Evolutionary conservation across 1,140 invertebrate species (phyloP).

Genomic region (Arion vulgaris): DNA sequence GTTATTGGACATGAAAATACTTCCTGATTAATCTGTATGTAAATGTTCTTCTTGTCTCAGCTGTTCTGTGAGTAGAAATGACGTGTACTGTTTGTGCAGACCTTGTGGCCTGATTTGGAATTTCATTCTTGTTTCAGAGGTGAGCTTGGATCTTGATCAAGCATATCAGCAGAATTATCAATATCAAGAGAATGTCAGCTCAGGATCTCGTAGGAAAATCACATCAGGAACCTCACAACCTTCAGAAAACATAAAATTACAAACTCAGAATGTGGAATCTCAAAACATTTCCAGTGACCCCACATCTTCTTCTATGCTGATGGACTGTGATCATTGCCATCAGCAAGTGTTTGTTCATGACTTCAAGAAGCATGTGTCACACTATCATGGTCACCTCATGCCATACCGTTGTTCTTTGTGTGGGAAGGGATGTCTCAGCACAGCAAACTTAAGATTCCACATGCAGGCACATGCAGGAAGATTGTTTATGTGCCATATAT

Average conservation of each 20-base stretch:
- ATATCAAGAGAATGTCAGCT: not conserved
- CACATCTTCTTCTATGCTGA: slow-evolving; percentile 5
- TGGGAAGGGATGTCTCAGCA: slow-evolving; percentile 19
- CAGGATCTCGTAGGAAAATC: not conserved
- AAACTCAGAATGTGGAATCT: not conserved
- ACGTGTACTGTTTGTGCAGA: not conserved
- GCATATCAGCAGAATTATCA: not conserved
- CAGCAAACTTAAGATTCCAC: slow-evolving; percentile 6
- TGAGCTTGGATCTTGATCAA: not conserved
- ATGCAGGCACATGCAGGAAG: slow-evolving; percentile 13
- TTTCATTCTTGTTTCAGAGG: slow-evolving; percentile 1
- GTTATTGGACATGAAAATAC: too few species aligned
- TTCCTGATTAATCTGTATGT: too few species aligned
- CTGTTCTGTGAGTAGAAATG: not conserved
- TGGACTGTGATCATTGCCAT: slow-evolving; percentile 14
- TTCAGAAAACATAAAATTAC: not conserved
- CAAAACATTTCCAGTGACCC: not conserved
- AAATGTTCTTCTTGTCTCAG: not conserved
- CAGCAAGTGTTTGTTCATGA: not conserved
- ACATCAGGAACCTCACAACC: not conserved
- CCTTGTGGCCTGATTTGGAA: not conserved
- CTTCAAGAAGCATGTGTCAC: slow-evolving; percentile 16
- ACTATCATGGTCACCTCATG: slow-evolving; percentile 19
- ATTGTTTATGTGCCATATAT: slow-evolving; percentile 19
- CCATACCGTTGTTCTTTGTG: slow-evolving; percentile 19